Evolutionary conservation across 2,888 invertebrate species (phyloP).

Genomic region (Scaptomyza cyrtandrae): DNA sequence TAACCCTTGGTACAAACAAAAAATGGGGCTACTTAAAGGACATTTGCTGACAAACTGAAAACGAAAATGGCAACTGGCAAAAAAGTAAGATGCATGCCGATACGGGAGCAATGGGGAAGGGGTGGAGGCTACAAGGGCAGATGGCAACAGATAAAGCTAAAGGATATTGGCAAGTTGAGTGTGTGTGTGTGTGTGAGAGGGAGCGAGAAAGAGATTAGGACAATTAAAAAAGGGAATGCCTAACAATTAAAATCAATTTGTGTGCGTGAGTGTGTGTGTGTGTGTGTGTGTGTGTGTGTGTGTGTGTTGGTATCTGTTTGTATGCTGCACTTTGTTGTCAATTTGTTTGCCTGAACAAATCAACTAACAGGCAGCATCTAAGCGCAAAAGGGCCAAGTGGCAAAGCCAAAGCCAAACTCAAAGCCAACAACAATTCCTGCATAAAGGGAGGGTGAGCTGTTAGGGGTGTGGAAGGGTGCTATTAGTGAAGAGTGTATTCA

Average conservation of each 20-base stretch:
- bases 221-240: conserved; percentile 79
- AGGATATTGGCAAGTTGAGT: conserved; percentile 64
- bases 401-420: conserved; percentile 45
- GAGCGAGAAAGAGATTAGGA: conserved; percentile 64
- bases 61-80: conserved; percentile 61
- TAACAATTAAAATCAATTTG: conserved; percentile 81
- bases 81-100: not conserved
- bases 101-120: not conserved
- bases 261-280: conserved; percentile 26
- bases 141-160: conserved; percentile 60
- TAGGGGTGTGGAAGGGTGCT: not conserved
- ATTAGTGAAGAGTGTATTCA: conserved; percentile 14
- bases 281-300: conserved; percentile 26
- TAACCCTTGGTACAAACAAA: conserved; percentile 61
- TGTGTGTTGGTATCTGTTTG: not conserved
- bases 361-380: conserved; percentile 66
- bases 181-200: not conserved
- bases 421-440: conserved; percentile 44
- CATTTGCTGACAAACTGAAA: conserved; percentile 76
- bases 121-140: conserved; percentile 11
- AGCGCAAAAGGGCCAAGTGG: conserved; percentile 36
- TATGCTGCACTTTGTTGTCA: conserved; percentile 62
- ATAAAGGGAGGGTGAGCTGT: not conserved
- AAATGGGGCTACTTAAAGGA: conserved; percentile 74
- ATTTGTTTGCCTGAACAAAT: conserved; percentile 77